Base-by-base conservation (phyloP, 2,797 vertebrate species). In the Notolabrus celidotus region DNA sequence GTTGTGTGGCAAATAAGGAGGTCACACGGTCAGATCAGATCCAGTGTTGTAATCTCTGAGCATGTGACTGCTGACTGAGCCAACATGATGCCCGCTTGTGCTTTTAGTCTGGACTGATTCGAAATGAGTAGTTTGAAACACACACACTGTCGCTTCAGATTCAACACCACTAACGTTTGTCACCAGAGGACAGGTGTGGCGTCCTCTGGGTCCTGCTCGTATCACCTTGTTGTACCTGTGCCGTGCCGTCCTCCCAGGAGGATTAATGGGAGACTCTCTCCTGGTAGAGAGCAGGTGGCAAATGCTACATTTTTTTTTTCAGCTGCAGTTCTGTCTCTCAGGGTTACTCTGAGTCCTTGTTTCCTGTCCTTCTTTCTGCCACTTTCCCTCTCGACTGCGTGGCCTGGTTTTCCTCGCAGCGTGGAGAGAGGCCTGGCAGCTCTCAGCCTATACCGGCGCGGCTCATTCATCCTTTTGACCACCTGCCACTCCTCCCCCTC, bases 381-480 rank as follows among this genome's bases (percentile, higher is more conserved):
- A 1, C 38, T 53, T 17, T 53, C 59, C 50, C 41, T 43, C 54
- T 60, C 29, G 27, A 60, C 19, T 15, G 67, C 70, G 68, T 83
- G 83, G 74, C 85, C 88, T 89, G 80, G 70, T 86, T 87, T 86
- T 47, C 68, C 74, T 69, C 64, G 47, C 80, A 60, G 75, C 67
- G 10, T n/a, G n/a, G n/a, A n/a, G n/a, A n/a, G n/a, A n/a, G n/a
- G n/a, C n/a, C n/a, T 54, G 61, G 54, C 57, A 49, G 66, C 77
- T 80, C 71, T 77, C 58, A 19, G 76, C 53, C 52, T n/a, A n/a
- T 42, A 76, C 69, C 57, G 73, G 74, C 74, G 66, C 17, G 58
- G 45, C 57, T 66, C 80, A 85, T 88, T 89, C 84, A 82, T 89
- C 85, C 80, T 71, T 68, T 68, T 33, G 43, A 77, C 77, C 87